Conservation (phyloP, 2,797 vertebrate species). For the Manis javanica region DNA sequence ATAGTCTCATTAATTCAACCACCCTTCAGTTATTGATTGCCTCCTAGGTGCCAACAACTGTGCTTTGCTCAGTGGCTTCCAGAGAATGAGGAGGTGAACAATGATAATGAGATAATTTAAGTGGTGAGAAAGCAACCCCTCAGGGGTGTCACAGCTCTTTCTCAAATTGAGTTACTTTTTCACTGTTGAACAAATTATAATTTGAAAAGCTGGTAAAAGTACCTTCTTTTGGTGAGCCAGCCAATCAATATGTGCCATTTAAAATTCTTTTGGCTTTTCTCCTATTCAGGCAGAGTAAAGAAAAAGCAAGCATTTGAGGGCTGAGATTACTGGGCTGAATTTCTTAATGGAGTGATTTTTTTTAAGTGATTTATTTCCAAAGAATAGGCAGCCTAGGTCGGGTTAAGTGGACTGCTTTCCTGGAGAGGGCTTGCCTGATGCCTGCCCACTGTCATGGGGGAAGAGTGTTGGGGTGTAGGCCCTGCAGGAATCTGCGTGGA, state of each 20-base stretch:
- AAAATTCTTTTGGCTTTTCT: conserved; percentile 62
- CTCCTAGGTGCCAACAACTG: conserved; percentile 56
- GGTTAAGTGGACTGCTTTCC: background rate
- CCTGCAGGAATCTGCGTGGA: background rate
- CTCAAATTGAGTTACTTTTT: conserved; percentile 63
- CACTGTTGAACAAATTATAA: conserved; percentile 67
- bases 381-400: background rate
- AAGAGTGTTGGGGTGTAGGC: background rate
- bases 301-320: conserved; percentile 18
- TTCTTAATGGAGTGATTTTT: conserved; percentile 62
- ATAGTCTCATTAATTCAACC: conserved; percentile 33
- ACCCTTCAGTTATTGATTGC: background rate
- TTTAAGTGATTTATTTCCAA: conserved; percentile 44
- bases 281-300: conserved; percentile 25
- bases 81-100: conserved; percentile 4
- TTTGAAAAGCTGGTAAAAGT: conserved; percentile 71
- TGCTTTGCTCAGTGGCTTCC: conserved; percentile 30
- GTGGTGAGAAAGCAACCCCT: background rate
- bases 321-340: conserved; percentile 39
- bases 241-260: conserved; percentile 68
- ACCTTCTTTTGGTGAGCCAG: conserved; percentile 58
- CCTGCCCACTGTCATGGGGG: background rate
- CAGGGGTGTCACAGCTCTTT: background rate
- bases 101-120: conserved; percentile 23
- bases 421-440: background rate